These are phyloP conservation scores for Dolichallabes microphthalmus DNA, from an alignment of 2,113 vertebrate genomes.

Conservation along the genomic window DNA sequence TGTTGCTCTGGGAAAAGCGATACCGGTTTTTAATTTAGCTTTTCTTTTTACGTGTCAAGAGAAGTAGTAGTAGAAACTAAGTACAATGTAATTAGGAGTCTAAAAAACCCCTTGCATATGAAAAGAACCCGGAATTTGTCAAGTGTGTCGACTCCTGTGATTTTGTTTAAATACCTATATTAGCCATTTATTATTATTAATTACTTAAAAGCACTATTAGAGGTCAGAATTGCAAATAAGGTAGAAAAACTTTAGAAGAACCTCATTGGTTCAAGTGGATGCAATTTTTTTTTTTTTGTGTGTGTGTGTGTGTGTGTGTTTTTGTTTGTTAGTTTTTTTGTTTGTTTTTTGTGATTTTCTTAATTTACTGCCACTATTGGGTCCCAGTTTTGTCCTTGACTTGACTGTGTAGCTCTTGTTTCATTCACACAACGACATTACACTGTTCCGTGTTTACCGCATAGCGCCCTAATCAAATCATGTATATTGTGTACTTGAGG, in stretches of 20 bases:
- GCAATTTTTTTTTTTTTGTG: background rate
- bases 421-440: conserved; percentile 40
- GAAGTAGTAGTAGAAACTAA: background rate
- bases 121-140: background rate
- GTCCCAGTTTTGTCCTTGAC: conserved; percentile 3
- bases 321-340: too few relatives aligned
- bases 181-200: background rate
- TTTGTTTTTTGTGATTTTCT: background rate
- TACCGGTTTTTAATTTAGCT: background rate
- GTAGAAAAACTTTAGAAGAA: too few relatives aligned
- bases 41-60: background rate
- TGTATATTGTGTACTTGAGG: conserved; percentile 18
- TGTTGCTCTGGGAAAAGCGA: background rate
- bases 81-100: background rate
- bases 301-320: too few relatives aligned
- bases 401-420: background rate
- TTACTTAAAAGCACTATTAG: background rate
- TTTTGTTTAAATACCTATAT: background rate
- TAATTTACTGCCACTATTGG: conserved; percentile 7
- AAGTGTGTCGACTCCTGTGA: background rate
- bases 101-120: background rate
- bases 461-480: conserved; percentile 45
- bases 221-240: background rate
- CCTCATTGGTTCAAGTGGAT: background rate
- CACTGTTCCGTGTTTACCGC: conserved; percentile 29